Evolutionary conservation across 1,140 invertebrate genomes (phyloP).

Genomic region (Triops longicaudatus): DNA sequence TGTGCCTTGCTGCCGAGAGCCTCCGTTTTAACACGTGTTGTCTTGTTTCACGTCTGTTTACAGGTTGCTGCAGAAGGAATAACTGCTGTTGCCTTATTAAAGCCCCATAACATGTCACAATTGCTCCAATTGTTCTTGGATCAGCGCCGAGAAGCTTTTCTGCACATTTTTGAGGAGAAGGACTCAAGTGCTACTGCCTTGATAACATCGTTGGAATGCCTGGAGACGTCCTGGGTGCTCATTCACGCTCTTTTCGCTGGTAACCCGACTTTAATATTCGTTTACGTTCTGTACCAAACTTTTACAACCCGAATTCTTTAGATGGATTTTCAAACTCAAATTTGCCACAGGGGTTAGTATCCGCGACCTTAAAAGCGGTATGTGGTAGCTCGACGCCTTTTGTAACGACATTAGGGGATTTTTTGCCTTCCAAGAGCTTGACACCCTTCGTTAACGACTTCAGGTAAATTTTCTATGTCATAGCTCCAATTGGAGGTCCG

Average conservation of each 20-base stretch:
- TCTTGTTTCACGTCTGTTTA: not conserved
- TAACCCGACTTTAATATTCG: not conserved
- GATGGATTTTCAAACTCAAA: constrained; percentile 26
- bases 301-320: not conserved
- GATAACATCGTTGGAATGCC: constrained; percentile 14
- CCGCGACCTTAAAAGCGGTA: constrained; percentile 29
- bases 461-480: constrained; percentile 26
- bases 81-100: constrained; percentile 20
- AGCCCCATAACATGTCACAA: constrained; percentile 36
- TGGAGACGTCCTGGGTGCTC: not conserved
- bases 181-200: constrained; percentile 3
- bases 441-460: constrained; percentile 29
- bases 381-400: constrained; percentile 24
- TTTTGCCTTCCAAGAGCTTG: constrained; percentile 25
- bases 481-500: not conserved
- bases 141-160: constrained; percentile 43
- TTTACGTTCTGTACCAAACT: not conserved
- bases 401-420: constrained; percentile 1
- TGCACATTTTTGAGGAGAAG: constrained; percentile 35
- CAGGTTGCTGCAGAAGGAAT: constrained; percentile 23
- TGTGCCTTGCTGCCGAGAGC: not conserved
- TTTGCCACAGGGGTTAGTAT: constrained; percentile 29
- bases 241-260: constrained; percentile 24
- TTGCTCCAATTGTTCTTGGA: constrained; percentile 45
- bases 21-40: not conserved